phyloP scores from a whole-genome alignment of 2,888 invertebrate species.

The Axea sp. region DNA sequence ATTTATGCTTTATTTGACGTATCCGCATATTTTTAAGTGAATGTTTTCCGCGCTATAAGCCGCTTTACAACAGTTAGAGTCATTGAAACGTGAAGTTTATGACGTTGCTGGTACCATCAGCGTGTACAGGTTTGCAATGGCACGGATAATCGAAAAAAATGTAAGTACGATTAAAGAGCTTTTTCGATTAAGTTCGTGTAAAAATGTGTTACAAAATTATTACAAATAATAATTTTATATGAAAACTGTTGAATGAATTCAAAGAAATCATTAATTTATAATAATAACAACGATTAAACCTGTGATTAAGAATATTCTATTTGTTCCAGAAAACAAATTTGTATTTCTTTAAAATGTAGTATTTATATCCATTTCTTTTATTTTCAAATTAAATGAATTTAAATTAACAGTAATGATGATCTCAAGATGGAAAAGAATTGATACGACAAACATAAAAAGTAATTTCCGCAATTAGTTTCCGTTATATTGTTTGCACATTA shows the following conservation, averaged over 20 bases:
- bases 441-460: background rate
- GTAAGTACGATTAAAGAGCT: constrained; percentile 22
- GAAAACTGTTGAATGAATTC: constrained; percentile 12
- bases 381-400: too few relatives aligned
- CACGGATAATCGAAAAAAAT: constrained; percentile 46
- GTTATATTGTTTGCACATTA: constrained; percentile 10
- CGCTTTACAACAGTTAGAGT: constrained; percentile 46
- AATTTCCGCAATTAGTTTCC: too few relatives aligned
- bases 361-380: too few relatives aligned
- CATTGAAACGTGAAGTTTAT: constrained; percentile 58
- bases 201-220: constrained; percentile 21
- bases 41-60: constrained; percentile 27
- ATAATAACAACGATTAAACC: too few relatives aligned
- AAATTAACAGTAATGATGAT: background rate
- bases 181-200: constrained; percentile 9
- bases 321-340: too few relatives aligned
- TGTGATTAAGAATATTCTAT: too few relatives aligned
- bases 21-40: constrained; percentile 23
- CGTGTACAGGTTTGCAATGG: constrained; percentile 49
- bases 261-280: too few relatives aligned
- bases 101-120: constrained; percentile 24
- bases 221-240: constrained; percentile 5
- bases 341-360: too few relatives aligned
- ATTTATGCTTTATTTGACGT: constrained; percentile 55
- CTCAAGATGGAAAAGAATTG: background rate